Conservation (phyloP, 2,888 invertebrate species). For the Amblyteles armatorius region DNA sequence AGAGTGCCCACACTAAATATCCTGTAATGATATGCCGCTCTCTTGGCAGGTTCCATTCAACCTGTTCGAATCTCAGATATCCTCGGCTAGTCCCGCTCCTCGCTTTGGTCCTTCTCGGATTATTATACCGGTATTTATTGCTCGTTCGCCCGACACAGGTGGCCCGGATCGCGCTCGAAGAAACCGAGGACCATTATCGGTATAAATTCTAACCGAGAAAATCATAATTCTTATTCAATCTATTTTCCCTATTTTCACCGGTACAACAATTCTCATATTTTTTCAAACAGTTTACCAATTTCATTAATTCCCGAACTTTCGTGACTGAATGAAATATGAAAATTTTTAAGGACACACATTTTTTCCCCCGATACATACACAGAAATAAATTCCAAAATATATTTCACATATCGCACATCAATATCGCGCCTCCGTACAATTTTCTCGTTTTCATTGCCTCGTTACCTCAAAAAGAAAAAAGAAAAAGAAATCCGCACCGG, state of each 20-base stretch:
- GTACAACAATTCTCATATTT: too few species aligned
- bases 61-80: conserved; percentile 72
- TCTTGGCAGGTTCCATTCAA: conserved; percentile 74
- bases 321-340: too few species aligned
- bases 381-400: not conserved
- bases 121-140: conserved; percentile 44
- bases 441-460: not conserved
- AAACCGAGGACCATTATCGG: not conserved
- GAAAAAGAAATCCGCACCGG: not conserved
- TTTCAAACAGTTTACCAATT: too few species aligned
- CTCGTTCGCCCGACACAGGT: conserved; percentile 5
- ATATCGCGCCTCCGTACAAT: not conserved
- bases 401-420: not conserved
- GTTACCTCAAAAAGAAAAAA: not conserved
- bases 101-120: not conserved
- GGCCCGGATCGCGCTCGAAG: not conserved
- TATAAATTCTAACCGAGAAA: too few species aligned
- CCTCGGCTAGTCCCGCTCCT: conserved; percentile 53
- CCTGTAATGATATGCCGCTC: conserved; percentile 78
- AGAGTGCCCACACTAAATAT: conserved; percentile 76
- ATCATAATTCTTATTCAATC: too few species aligned
- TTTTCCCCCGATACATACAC: too few species aligned
- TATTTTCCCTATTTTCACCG: too few species aligned
- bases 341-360: too few species aligned
- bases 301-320: too few species aligned